A percentile compares a stretch with the other conserved stretches of the same genome.
phyloP scores from a whole-genome alignment of 1,140 invertebrate genomes.

The Zaprionus ghesquierei region DNA sequence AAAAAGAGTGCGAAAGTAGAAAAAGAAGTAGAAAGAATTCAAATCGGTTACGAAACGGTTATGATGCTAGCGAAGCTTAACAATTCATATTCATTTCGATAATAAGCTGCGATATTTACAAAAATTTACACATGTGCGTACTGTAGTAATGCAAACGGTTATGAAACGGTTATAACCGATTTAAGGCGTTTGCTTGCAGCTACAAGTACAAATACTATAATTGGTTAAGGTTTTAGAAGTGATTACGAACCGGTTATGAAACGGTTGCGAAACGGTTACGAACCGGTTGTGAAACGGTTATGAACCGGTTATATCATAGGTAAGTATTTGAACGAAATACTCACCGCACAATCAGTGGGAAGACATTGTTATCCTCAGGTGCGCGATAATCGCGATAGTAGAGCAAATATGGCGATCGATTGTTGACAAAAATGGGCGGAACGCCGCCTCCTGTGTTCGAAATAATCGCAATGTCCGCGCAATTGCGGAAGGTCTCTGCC shows the following conservation, averaged over 20 bases:
- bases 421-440: constrained; percentile 86
- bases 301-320: not conserved
- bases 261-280: not conserved
- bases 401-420: constrained; percentile 88
- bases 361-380: constrained; percentile 85
- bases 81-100: not conserved
- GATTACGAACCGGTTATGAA: not conserved
- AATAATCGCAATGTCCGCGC: constrained; percentile 91
- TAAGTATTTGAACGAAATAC: constrained; percentile 10
- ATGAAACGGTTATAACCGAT: not conserved
- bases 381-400: constrained; percentile 87
- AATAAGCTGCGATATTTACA: not conserved
- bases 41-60: not conserved
- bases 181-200: no score
- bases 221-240: not conserved
- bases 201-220: no score
- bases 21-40: not conserved
- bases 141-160: not conserved
- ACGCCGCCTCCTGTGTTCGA: constrained; percentile 90
- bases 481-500: constrained; percentile 92
- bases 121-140: not conserved
- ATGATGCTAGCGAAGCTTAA: not conserved
- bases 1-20: not conserved
- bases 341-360: constrained; percentile 89
- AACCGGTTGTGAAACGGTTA: not conserved